A percentile compares a stretch with the other conserved stretches of the same genome.
These are phyloP conservation scores for Tursiops truncatus DNA, from an alignment of 2,113 vertebrate species.

Conservation along the genomic window DNA sequence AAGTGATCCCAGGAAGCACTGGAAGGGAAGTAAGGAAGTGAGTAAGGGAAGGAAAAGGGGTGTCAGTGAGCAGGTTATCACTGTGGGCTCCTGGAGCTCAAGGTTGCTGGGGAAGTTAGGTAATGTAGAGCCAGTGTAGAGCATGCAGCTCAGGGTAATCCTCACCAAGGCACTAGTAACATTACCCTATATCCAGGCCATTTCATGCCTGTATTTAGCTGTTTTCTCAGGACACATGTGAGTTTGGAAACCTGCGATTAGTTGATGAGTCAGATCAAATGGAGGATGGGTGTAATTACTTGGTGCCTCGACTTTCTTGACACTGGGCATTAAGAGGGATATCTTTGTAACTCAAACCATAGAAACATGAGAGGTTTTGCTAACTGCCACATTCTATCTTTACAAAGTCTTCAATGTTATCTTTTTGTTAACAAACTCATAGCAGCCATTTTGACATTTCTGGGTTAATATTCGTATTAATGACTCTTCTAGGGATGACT, in stretches of 20 bases:
- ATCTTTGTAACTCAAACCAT: conserved; percentile 26
- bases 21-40: not conserved
- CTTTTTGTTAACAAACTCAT: not conserved
- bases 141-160: accelerated
- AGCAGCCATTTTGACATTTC: not conserved
- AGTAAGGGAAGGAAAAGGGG: not conserved
- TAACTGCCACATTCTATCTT: not conserved
- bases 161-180: not conserved
- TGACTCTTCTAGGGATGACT: not conserved
- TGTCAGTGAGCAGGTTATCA: not conserved
- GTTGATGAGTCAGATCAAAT: not conserved
- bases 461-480: not conserved
- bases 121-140: not conserved
- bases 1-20: not conserved
- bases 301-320: not conserved
- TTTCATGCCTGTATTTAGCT: not conserved
- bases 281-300: not conserved
- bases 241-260: not conserved
- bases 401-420: not conserved
- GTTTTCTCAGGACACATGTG: not conserved
- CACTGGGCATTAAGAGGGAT: not conserved
- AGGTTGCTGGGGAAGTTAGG: not conserved
- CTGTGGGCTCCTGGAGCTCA: not conserved
- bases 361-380: not conserved
- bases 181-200: not conserved